Base-by-base conservation (phyloP, 2,113 vertebrate genomes). In the Neodontobutis hainanensis region DNA sequence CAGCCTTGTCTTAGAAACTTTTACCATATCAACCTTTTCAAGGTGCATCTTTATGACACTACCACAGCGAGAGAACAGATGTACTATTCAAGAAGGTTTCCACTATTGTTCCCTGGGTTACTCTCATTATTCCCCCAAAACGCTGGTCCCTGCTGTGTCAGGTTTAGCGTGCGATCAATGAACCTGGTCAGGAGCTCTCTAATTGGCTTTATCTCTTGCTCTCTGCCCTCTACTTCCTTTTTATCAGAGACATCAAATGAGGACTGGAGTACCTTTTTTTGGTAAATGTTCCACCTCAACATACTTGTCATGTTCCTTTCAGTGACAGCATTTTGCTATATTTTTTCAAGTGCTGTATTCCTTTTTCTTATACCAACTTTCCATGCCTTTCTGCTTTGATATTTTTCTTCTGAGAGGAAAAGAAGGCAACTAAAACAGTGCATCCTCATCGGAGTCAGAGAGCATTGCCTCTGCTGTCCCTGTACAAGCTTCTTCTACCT, bases 81-180 rank as follows among this genome's bases (percentile, higher is more conserved):
- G 38, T 12, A 62, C 14, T 61, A 51, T 48, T 55, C 49, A 61
- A 67, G 64, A 36, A 75, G 61, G 56, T 67, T 74, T 7, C 62
- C 46, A 51, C 45, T 32, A 36, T 57, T 38, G 44, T 40, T 27
- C 43, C 64, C 52, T 12, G 16, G 40, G 15, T 19, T 35, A 14
- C 19, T 60, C 55, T 68, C 52, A 58, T 73, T 42, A 60, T 60
- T 10, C 11, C 57, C 48, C 60, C 36, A 0, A 27, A 69, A 69
- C 34, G 51, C 49, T 50, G 40, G 50, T 51, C 52, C 58, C 50
- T 75, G 60, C 12, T 45, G 9, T 63, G 65, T 36, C 8, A 58
- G 44, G 42, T 50, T 5, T 44, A 11, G 8, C 3, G 45, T 74
- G 7, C 47, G 19, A 47, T 50, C 46, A 51, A 65, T 65, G 11